Evolutionary conservation across 2,888 invertebrate species (phyloP), one percentile per base, ranked within the genome.

Genomic region (Andrena chrysosceles): DNA sequence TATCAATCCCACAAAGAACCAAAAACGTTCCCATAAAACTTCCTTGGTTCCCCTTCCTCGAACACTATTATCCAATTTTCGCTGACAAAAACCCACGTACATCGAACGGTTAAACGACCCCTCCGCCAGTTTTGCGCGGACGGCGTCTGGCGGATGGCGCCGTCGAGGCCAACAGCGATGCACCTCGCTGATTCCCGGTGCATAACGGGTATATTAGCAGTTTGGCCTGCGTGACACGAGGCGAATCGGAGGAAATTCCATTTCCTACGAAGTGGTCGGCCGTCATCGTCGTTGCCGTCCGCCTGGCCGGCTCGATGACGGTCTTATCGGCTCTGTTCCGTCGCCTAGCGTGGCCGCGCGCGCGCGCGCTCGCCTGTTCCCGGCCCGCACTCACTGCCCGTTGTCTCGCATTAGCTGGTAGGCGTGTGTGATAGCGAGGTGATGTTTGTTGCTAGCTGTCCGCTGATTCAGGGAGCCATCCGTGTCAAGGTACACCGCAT

Each of bases 401-500:
- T 7, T 54, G 63, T 20, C 59, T 48, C 68, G 70, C 77, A 68
- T 56, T 80, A 77, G 71, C 77, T 78, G 90, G 91, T 92, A 93
- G 93, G 92, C 92, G 93, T 93, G 91, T 90, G 91, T 91, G 92
- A 93, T 93, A 93, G 92, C 91, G 90, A 91, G 89, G 88, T 90
- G 92, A 92, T 91, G 90, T 91, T 91, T 91, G 90, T 91, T 91
- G 91, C 91, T 90, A 90, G 92, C 91, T 89, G 90, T 89, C 89
- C 91, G 92, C 90, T 92, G 93, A 93, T 93, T 93, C 93, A 93
- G 93, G 93, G 94, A 93, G 93, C 91, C 94, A 94, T 94, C 94
- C 93, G 92, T 94, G 94, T 94, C 94, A 94, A 94, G 94, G 94
- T 93, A 93, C 93, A 94, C 94, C 91, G 91, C 92, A 93, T 93